Conservation (phyloP, 2,888 invertebrate species). For the Drosophila mulleri region DNA sequence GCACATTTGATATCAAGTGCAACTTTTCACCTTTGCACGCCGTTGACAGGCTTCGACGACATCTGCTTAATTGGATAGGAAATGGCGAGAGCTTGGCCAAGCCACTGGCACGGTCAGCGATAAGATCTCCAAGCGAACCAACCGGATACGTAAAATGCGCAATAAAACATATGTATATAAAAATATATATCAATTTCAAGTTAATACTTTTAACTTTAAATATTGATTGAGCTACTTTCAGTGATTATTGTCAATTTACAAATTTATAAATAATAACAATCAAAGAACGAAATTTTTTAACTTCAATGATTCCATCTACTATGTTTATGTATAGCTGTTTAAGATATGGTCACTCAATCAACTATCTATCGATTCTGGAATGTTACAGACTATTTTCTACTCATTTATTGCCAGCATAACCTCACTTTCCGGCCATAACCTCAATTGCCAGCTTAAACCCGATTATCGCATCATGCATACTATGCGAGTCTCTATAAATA, state of each 20-base stretch:
- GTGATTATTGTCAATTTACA: not conserved
- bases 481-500: slow-evolving; percentile 44
- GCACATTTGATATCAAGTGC: slow-evolving; percentile 70
- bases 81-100: slow-evolving; percentile 35
- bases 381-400: not conserved
- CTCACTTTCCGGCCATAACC: not conserved
- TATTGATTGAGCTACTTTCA: not conserved
- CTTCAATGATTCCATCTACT: too few relatives aligned
- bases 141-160: slow-evolving; percentile 3
- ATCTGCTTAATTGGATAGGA: slow-evolving; percentile 71
- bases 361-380: too few relatives aligned
- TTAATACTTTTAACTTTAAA: not conserved
- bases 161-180: not conserved
- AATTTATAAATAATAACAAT: not conserved
- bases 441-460: slow-evolving; percentile 25
- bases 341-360: too few relatives aligned
- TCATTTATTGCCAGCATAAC: not conserved
- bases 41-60: slow-evolving; percentile 52
- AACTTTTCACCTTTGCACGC: slow-evolving; percentile 72
- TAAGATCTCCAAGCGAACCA: slow-evolving; percentile 53
- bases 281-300: not conserved
- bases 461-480: slow-evolving; percentile 46
- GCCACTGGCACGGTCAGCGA: slow-evolving; percentile 47
- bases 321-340: too few relatives aligned
- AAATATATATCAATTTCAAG: not conserved